Base-by-base conservation (phyloP, 2,113 vertebrate species). In the Montifringilla adamsi region DNA sequence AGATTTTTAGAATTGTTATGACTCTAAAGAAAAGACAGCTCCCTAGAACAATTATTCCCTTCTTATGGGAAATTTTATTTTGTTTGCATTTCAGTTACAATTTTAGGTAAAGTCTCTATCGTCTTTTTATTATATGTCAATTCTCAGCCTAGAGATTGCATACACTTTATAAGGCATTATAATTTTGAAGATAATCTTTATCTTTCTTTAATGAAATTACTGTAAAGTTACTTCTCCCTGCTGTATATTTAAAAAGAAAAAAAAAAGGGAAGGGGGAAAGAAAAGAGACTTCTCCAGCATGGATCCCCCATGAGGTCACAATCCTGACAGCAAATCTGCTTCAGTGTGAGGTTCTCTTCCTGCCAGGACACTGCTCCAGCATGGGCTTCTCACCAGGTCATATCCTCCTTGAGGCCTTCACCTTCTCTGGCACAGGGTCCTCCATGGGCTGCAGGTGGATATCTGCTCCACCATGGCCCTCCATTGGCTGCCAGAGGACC, bases 241-340 rank as follows among this genome's bases (percentile, higher is more conserved):
- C 1, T 33, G 12, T 21, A 64, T 17, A 5, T 52, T 59, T 7
- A 22, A 69, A 67, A 46, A 56, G 13, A 26, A 8, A n/a, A 22
- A 21, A 20, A 12, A 15, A 16, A 3, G 1, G 1, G 2, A 1
- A 0, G 0, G 4, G 9, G 9, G 6, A 13, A 15, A 52, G 7
- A 56, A 87, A 56, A 44, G 49, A 74, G 24, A 17, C 3, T 68
- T 50, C 28, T 39, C 6, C 2, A 52, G 14, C 16, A 15, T 30
- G 9, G 2, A 15, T 63, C 13, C 14, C 13, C 41, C 13, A 41
- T 41, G 19, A 6, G 8, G 41, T 41, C 28, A 30, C 13, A 60
- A 49, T 52, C 23, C 46, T 68, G 33, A 18, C 15, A 67, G 16
- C 20, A 67, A 82, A 39, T 15, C 8, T 55, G 19, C 16, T 70